Evolutionary conservation across 2,113 vertebrate genomes (phyloP), one percentile per base, ranked within the genome.

Genomic region (Oophaga pumilio): DNA sequence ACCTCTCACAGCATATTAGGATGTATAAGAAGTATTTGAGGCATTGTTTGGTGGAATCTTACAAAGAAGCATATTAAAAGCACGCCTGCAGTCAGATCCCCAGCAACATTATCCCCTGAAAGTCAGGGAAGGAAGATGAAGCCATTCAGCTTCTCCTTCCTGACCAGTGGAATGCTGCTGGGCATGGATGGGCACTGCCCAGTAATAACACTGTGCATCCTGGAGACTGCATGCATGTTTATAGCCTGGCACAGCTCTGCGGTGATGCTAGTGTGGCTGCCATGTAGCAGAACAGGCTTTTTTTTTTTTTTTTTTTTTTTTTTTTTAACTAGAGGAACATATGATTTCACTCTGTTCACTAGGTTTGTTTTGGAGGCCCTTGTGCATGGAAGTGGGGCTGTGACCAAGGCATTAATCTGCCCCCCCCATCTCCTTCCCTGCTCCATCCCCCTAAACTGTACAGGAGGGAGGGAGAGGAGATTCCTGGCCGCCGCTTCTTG

Each of bases 311-410:
- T 18, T n/a, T 8, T 85, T 74, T 84, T 43, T 43, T 43, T 43
- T 5, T 43, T 43, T 43, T 11, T 18, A n/a, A 43, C 80, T 85
- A 56, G 56, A 62, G 60, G 74, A 71, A 71, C 59, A 50, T 68
- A 78, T 76, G 71, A 85, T 85, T 76, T 85, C 84, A 85, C 24
- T 64, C 62, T 68, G 73, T 85, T n/a, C 71, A 49, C 71, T 76
- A 66, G 56, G 85, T 56, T 81, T 49, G 52, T 56, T 64, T 33
- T 18, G 7, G n/a, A 66, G 53, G 50, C 53, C 33, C 66, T 66
- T 71, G 50, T 49, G 77, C 20, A 15, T 62, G 5, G 2, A 18
- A 7, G 13, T 76, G 84, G 8, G 50, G 12, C 9, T 53, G 60
- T 10, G 7, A 50, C 53, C 68, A 87, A 13, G 17, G 62, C 60